Base-by-base conservation (phyloP, 1,140 invertebrate genomes). In the Diabrotica virgifera region DNA sequence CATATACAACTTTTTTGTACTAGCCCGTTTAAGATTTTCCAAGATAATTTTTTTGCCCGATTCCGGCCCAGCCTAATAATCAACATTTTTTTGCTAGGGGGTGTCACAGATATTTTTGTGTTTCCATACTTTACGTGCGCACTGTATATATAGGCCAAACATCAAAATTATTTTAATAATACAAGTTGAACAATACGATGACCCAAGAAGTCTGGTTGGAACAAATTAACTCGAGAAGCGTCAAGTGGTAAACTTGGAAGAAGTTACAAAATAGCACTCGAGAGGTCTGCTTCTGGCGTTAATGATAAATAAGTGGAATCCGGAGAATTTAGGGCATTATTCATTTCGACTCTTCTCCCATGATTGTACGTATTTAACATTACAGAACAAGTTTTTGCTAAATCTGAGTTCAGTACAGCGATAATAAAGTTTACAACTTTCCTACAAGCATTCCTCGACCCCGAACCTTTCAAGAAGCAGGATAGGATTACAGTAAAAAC, bases 301-400 rank as follows among this genome's bases (percentile, higher is more conserved):
- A 60, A 60, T 60, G 46, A 60, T 60, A 52, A 60, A 60, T 60
- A 60, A 60, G 59, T 60, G 59, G 59, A 60, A 60, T 60, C 59
- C 36, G n/a, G 59, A 60, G 59, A 60, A 60, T 52, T 50, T 24
- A 5, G 13, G 40, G 12, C 14, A 50, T 60, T 60, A 60, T 60
- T 60, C 59, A 60, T 52, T 60, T 52, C 55, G 52, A 60, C 40
- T 60, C 46, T 60, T 52, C 55, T 57, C 36, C 55, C 55, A 37
- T 57, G 55, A 57, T 57, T 57, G 55, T 57, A 36, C 55, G 55
- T 40, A 57, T 36, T 46, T n/a, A 57, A 57, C 35, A 57, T 57
- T 57, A 40, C 24, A 57, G 55, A n/a, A 9, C 36, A 57, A 57
- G 55, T 57, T 57, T 57, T 57, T 57, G 55, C 36, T 24, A 36